Conservation (phyloP, 2,888 invertebrate genomes). For the Strigamia maritima region DNA sequence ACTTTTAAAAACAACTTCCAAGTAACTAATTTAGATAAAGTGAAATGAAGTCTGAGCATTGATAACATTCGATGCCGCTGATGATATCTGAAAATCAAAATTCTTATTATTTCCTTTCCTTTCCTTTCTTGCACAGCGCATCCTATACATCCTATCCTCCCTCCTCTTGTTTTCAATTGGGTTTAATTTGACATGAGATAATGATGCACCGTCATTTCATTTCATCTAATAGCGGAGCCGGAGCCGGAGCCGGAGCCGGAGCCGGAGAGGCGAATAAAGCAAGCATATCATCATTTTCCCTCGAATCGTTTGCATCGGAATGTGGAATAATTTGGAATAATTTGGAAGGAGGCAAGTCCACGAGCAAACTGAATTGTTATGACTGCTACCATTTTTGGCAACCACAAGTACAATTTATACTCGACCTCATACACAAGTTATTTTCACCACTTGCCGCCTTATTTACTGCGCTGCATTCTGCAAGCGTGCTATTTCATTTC, state of each 20-base stretch:
- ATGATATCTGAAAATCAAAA: no score
- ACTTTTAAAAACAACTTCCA: no score
- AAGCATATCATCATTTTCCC: slow-evolving; percentile 4
- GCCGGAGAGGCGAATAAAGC: no score
- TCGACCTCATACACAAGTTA: background rate
- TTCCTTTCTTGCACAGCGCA: no score
- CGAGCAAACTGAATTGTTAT: background rate
- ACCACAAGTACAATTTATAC: background rate
- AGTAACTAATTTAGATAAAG: no score
- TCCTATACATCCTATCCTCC: no score
- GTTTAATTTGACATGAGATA: background rate
- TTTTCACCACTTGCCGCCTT: background rate
- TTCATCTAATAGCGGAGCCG: background rate
- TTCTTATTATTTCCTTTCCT: no score
- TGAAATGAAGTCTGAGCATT: no score
- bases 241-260: no score
- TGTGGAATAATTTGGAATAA: background rate
- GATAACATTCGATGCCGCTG: no score
- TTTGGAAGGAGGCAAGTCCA: background rate
- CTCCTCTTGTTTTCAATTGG: background rate
- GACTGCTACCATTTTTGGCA: background rate
- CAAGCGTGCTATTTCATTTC: background rate
- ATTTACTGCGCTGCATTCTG: background rate
- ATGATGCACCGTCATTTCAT: background rate
- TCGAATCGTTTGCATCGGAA: background rate